Percentiles rank a stretch among this genome's conserved stretches.
phyloP scores from a whole-genome alignment of 2,797 vertebrate species.

The Microchirus variegatus region DNA sequence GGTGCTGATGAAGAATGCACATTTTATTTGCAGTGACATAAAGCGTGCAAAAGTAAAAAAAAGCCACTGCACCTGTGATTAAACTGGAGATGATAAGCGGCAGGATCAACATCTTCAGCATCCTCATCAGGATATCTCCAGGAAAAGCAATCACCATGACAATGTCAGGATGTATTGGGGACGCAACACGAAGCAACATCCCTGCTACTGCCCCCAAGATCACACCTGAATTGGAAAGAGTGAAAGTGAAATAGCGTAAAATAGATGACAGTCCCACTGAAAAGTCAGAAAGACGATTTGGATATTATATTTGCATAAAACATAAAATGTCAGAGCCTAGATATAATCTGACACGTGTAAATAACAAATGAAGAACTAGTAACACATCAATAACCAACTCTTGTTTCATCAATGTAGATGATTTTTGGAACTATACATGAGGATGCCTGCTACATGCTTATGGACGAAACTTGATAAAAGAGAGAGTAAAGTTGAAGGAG shows the following conservation, averaged over 20 bases:
- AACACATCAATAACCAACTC: no score
- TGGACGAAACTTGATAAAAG: no score
- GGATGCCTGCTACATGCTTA: no score
- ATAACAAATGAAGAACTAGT: no score
- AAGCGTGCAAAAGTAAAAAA: neutral
- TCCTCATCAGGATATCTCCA: conserved; percentile 98
- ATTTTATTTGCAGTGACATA: neutral
- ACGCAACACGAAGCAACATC: conserved; percentile 89
- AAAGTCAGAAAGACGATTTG: neutral
- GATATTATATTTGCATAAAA: neutral
- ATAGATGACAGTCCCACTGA: neutral
- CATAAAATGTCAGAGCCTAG: no score
- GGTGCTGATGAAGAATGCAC: neutral
- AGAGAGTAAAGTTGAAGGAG: no score
- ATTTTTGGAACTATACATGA: no score
- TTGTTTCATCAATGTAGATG: no score
- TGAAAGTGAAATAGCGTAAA: conserved; percentile 10
- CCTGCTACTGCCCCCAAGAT: conserved; percentile 92
- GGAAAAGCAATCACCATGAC: conserved; percentile 97
- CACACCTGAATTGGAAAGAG: conserved; percentile 84
- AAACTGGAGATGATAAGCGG: conserved; percentile 99
- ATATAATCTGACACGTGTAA: no score
- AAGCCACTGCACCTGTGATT: conserved; percentile 89
- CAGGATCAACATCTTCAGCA: conserved; percentile 99
- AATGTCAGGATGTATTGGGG: conserved; percentile 93